Percentiles rank a stretch among this genome's conserved stretches.
Evolutionary conservation across 2,797 vertebrate species (phyloP).

Genomic region (Ptychadena robeensis): DNA sequence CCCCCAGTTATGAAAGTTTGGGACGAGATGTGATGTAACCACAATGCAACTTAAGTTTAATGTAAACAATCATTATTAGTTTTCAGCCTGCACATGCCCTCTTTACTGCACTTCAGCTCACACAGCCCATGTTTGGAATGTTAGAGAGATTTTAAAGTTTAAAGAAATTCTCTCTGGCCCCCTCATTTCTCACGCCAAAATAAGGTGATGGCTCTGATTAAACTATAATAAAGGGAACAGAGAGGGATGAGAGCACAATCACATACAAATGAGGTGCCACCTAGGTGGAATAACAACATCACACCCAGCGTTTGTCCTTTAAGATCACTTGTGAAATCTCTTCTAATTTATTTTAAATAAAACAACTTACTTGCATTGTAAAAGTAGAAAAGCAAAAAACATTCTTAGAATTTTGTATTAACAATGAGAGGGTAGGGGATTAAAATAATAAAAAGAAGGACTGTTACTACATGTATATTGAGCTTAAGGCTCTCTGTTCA

Average conservation of each 20-base stretch:
- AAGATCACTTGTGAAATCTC: background rate
- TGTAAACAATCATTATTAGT: too few species aligned
- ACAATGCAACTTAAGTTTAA: too few species aligned
- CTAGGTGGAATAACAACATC: background rate
- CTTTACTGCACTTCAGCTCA: background rate
- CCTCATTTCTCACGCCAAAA: background rate
- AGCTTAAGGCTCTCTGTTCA: too few species aligned
- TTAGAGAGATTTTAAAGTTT: background rate
- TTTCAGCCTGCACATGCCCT: background rate
- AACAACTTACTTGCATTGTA: background rate
- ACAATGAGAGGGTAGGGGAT: too few species aligned
- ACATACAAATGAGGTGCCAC: background rate
- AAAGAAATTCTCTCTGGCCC: background rate
- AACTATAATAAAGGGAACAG: background rate
- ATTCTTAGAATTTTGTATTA: too few species aligned
- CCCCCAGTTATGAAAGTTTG: too few species aligned
- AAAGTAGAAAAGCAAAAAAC: too few species aligned
- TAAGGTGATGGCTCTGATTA: background rate
- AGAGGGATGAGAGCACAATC: background rate
- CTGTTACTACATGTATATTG: too few species aligned
- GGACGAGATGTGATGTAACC: too few species aligned
- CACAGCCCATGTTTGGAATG: background rate
- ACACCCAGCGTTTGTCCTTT: background rate
- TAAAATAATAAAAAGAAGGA: too few species aligned
- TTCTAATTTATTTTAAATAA: background rate